A percentile compares a stretch with the other conserved stretches of the same genome.
Conservation (phyloP, 2,113 vertebrate genomes). For the Pluvialis apricaria region DNA sequence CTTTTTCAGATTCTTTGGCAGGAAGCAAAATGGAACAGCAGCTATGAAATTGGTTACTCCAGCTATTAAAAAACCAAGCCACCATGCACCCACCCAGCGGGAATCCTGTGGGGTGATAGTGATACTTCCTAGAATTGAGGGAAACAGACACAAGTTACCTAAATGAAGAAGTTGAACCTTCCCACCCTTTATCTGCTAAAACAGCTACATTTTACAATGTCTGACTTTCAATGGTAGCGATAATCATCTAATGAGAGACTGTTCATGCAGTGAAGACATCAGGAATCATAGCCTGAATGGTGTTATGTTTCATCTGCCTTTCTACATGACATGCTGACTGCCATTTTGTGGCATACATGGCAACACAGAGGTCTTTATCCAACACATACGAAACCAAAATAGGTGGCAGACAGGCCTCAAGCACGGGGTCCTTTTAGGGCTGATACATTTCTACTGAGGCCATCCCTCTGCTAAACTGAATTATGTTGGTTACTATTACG, state of each 20-base stretch:
- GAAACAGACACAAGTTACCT: background rate
- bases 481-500: background rate
- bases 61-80: conserved; percentile 84
- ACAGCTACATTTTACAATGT: background rate
- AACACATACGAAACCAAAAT: background rate
- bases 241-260: background rate
- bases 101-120: conserved; percentile 86
- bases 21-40: conserved; percentile 89
- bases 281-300: background rate
- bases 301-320: background rate
- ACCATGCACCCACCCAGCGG: conserved; percentile 97
- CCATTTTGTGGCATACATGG: background rate
- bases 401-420: background rate
- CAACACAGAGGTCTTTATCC: background rate
- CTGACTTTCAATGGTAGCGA: background rate
- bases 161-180: background rate
- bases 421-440: accelerated
- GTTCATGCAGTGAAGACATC: background rate
- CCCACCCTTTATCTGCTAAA: background rate
- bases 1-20: conserved; percentile 77
- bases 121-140: conserved; percentile 76
- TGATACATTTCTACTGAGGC: background rate
- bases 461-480: background rate
- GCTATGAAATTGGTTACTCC: conserved; percentile 70
- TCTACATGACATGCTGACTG: background rate